Evolutionary conservation across 2,797 vertebrate species (phyloP).

Genomic region (Jordanella pulchra): DNA sequence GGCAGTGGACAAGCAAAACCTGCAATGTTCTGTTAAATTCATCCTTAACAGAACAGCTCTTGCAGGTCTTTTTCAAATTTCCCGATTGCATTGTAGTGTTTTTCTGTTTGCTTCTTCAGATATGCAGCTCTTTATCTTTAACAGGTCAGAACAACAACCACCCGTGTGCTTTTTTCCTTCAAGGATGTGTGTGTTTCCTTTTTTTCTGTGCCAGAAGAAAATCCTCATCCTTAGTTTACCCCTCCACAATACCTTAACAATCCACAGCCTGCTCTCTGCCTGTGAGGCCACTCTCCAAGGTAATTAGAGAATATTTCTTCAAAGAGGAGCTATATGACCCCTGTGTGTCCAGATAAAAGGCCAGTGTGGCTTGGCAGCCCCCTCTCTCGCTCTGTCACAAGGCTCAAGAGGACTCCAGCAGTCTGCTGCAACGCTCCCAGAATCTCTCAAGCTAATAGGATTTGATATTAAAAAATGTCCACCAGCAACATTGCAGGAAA

Average conservation of each 20-base stretch:
- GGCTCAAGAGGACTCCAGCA: slow-evolving; percentile 80
- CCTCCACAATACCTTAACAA: slow-evolving; percentile 75
- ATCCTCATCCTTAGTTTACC: slow-evolving; percentile 77
- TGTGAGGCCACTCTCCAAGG: slow-evolving; percentile 80
- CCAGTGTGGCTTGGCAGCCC: slow-evolving; percentile 72
- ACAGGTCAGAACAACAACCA: slow-evolving; percentile 70
- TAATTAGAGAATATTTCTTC: slow-evolving; percentile 89
- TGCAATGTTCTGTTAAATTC: slow-evolving; percentile 5
- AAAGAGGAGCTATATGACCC: slow-evolving; percentile 83
- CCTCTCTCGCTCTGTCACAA: slow-evolving; percentile 64
- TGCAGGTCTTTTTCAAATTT: slow-evolving; percentile 32
- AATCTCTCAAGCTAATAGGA: slow-evolving; percentile 83
- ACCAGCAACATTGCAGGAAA: slow-evolving; percentile 68
- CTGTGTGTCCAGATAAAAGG: slow-evolving; percentile 82
- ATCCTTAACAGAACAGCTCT: background rate
- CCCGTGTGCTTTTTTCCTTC: slow-evolving; percentile 29
- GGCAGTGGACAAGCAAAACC: slow-evolving; percentile 12
- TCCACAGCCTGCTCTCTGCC: slow-evolving; percentile 76
- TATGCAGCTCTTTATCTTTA: slow-evolving; percentile 57
- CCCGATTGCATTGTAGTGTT: slow-evolving; percentile 22
- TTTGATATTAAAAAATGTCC: slow-evolving; percentile 83
- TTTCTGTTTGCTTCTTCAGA: slow-evolving; percentile 60
- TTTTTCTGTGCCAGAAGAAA: slow-evolving; percentile 68
- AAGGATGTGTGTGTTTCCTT: slow-evolving; percentile 24
- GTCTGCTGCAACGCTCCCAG: slow-evolving; percentile 64